These are phyloP conservation scores for Phalanger gymnotis DNA, from an alignment of 2,797 vertebrate species.

Conservation along the genomic window DNA sequence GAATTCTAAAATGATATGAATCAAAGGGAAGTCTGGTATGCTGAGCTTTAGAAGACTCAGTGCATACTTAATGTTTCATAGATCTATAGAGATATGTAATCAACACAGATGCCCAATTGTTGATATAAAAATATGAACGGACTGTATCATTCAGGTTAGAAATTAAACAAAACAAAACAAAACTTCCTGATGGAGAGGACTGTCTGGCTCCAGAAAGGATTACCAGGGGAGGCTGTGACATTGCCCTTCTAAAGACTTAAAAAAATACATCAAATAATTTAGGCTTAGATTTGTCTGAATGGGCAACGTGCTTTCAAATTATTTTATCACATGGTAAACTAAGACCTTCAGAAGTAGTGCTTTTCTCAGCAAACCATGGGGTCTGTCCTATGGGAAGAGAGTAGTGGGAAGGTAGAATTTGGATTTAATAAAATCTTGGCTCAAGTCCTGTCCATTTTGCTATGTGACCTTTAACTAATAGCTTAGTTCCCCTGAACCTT, in stretches of 20 bases:
- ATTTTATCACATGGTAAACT: neutral
- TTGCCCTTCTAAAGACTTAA: neutral
- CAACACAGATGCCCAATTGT: neutral
- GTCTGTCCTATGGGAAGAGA: neutral
- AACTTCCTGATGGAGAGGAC: neutral
- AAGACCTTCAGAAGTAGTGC: neutral
- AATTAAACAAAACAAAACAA: slow-evolving; percentile 2
- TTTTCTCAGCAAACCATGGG: neutral
- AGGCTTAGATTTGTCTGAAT: neutral
- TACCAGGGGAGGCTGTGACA: neutral
- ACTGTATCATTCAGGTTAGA: neutral
- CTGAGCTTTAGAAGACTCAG: neutral
- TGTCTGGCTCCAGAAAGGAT: neutral
- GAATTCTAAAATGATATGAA: neutral
- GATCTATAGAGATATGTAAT: neutral
- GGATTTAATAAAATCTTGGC: neutral
- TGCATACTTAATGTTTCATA: neutral
- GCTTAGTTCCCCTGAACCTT: neutral
- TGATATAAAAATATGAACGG: neutral
- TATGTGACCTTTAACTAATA: neutral
- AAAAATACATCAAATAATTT: neutral
- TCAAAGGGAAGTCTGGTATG: neutral
- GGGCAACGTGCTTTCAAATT: neutral
- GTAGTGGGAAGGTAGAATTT: neutral
- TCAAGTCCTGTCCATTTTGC: neutral